Evolutionary conservation across 1,140 invertebrate species (phyloP), one percentile per base, ranked within the genome.

Genomic region (Drosophila kohkoa): DNA sequence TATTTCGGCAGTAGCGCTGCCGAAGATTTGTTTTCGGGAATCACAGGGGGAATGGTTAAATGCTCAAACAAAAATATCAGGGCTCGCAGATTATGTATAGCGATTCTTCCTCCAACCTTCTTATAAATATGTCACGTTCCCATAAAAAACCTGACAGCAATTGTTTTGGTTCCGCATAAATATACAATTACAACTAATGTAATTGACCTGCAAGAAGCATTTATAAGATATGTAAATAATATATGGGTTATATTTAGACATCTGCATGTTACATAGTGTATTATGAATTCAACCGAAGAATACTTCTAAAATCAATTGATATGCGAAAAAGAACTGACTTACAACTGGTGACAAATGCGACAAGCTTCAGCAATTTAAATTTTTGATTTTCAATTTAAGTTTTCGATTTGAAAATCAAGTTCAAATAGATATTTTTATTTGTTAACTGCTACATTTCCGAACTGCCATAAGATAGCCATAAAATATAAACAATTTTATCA

Each of bases 121-220:
- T 32, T 54, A 54, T 32, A 54, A 32, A 15, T 63, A 55, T 64
- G 41, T 63, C 48, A 62, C 15, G 35, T 54, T 62, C 25, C n/a
- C 28, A 28, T 8, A 32, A 25, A 25, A 13, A 60, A 46, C 10
- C 15, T 62, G 32, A 6, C 46, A 43, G 46, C 48, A 62, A 62
- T 70, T 70, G 58, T 70, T 70, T 70, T 70, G 58, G 48, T 70
- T 70, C 58, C 58, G 67, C 67, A 46, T 63, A 32, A 70, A 70
- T 70, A 52, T 70, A 35, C 38, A 70, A 58, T 67, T 63, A 63
- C 48, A 54, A 58, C 16, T 46, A 15, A 45, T 67, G 65, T 48
- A 43, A 59, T 28, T 59, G 57, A 46, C 41, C 41, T 46, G 20
- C 13, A 8, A 28, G 11, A 43, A 59, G 57, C 45, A 5, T 41